A percentile compares a stretch with the other conserved stretches of the same genome.
Conservation (phyloP, 2,797 vertebrate species). For the Apogon talboti region DNA sequence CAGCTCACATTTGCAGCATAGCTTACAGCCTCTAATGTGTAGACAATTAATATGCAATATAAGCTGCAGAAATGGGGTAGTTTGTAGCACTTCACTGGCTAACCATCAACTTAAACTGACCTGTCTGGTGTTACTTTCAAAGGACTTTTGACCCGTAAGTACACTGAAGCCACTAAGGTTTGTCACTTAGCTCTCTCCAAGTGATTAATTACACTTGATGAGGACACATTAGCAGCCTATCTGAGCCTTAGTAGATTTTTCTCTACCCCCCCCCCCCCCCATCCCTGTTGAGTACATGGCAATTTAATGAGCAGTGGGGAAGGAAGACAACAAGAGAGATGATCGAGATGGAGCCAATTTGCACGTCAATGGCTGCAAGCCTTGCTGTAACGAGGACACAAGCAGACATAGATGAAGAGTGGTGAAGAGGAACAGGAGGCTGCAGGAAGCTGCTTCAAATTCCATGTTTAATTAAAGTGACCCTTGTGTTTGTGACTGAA, state of each 20-base stretch:
- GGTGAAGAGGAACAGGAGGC: conserved; percentile 11
- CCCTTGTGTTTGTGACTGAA: conserved; percentile 46
- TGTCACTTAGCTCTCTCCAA: conserved; percentile 47
- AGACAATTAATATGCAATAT: background rate
- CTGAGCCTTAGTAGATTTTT: conserved; percentile 37
- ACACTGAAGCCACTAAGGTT: conserved; percentile 45
- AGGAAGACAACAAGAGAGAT: conserved; percentile 67
- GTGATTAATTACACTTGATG: conserved; percentile 77
- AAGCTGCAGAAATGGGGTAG: background rate
- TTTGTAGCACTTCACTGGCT: conserved; percentile 11
- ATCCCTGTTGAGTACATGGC: conserved; percentile 45
- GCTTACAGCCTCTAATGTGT: background rate
- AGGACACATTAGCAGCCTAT: conserved; percentile 69
- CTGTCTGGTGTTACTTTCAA: conserved; percentile 29
- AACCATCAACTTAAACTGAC: conserved; percentile 18
- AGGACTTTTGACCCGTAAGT: conserved; percentile 29
- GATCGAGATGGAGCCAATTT: conserved; percentile 80
- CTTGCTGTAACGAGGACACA: conserved; percentile 53
- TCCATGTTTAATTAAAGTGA: conserved; percentile 67
- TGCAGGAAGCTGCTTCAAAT: conserved; percentile 31
- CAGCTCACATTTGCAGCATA: background rate
- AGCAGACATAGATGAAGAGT: conserved; percentile 53
- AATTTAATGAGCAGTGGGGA: conserved; percentile 74
- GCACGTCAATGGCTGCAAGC: conserved; percentile 48
- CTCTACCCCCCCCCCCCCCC: conserved; percentile 8